Percentiles rank a stretch among this genome's conserved stretches.
phyloP scores from a whole-genome alignment of 2,797 vertebrate species.

The Centroberyx gerrardi region DNA sequence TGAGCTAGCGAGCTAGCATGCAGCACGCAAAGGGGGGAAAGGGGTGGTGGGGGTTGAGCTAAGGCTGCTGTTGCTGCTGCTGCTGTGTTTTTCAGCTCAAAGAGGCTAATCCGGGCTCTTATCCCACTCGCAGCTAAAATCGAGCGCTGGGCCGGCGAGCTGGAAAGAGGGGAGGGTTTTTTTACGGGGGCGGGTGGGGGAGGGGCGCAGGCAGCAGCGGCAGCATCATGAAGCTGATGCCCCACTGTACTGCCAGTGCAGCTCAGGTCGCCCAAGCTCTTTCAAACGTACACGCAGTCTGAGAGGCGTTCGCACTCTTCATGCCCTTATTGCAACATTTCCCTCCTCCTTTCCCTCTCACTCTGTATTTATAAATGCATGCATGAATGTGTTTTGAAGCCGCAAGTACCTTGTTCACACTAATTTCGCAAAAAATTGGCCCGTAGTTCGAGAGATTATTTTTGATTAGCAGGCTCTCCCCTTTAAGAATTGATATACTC shows the following conservation, averaged over 20 bases:
- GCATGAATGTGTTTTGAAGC: no score
- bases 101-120: constrained; percentile 57
- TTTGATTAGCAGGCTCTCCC: not conserved
- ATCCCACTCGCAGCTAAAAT: constrained; percentile 51
- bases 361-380: no score
- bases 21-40: constrained; percentile 10
- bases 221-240: no score
- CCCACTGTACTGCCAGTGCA: constrained; percentile 22
- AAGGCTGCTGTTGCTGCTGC: constrained; percentile 1
- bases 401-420: no score
- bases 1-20: not conserved
- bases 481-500: not conserved
- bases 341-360: no score
- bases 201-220: no score
- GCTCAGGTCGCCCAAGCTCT: constrained; percentile 13
- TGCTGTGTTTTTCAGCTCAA: constrained; percentile 40
- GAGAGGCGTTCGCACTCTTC: no score
- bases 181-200: no score
- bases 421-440: not conserved
- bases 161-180: constrained; percentile 19
- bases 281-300: no score
- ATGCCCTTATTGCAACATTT: no score
- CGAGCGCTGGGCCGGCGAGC: constrained; percentile 9
- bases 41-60: not conserved
- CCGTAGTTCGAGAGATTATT: not conserved